Evolutionary conservation across 2,888 invertebrate genomes (phyloP).

Genomic region (Idaea aversata): DNA sequence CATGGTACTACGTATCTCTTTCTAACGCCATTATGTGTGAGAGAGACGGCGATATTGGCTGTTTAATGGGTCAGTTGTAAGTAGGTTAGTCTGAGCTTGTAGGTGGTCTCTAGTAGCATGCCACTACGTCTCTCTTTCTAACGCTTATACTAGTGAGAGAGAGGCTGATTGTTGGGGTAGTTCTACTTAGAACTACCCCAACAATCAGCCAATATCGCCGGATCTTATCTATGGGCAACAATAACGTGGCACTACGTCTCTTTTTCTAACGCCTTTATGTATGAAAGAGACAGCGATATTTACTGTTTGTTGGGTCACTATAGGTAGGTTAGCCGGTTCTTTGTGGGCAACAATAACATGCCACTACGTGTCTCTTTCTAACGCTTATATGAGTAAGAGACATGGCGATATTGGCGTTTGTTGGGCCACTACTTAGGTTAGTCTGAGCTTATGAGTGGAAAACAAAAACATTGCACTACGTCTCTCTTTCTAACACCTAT

Average conservation of each 20-base stretch:
- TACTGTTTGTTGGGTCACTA: constrained; percentile 42
- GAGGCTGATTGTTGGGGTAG: no score
- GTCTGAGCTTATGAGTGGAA: constrained; percentile 22
- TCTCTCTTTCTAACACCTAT: no score
- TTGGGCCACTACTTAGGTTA: constrained; percentile 41
- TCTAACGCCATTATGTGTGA: no score
- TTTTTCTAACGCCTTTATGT: constrained; percentile 23
- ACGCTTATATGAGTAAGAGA: no score
- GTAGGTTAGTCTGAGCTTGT: constrained; percentile 18
- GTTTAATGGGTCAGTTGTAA: constrained; percentile 22
- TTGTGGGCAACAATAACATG: constrained; percentile 17
- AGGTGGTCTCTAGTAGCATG: constrained; percentile 15
- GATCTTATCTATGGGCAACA: no score
- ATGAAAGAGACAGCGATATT: constrained; percentile 46
- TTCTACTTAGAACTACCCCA: no score
- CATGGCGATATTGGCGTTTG: constrained; percentile 30
- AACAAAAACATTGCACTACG: no score
- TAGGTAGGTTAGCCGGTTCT: constrained; percentile 29
- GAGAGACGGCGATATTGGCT: no score
- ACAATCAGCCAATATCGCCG: no score
- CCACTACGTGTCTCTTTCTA: background rate
- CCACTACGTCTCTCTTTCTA: background rate
- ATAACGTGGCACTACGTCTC: constrained; percentile 31
- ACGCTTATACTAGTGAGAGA: no score
- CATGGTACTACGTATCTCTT: no score